Base-by-base conservation (phyloP, 2,797 vertebrate genomes). In the Cheirogaleus major region DNA sequence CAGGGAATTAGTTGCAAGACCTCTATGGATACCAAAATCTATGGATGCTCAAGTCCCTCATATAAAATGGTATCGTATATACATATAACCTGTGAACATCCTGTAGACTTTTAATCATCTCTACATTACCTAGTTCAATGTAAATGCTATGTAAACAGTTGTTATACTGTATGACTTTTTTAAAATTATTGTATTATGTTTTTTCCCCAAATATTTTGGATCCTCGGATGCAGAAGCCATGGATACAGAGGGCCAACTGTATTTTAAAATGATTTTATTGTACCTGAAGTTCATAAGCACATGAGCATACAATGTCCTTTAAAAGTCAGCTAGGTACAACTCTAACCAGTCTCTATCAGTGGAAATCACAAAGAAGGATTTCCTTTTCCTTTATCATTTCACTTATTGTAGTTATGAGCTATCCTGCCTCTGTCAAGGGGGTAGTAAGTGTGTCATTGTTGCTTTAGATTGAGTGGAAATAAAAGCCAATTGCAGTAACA, bases 391-490 rank as follows among this genome's bases (percentile, higher is more conserved):
- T 88, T 72, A 59, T 72, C 38, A 79, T 79, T 91, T 80, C 63
- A 38, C 57, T 85, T 72, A 73, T 50, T 32, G 48, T 41, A 94
- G 57, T 35, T 57, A 72, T 23, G 22, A 59, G 27, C 4, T 67
- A 61, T n/a, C 82, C n/a, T 84, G 38, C 48, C 9, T 88, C 57
- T 92, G n/a, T 92, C 78, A 95, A 85, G 57, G n/a, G 48, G 10
- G 0, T 43, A 67, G 50, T 50, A 92, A 80, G 80, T 92, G 85
- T 69, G 89, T 89, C 80, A 89, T 69, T 69, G 59, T 85, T 85
- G n/a, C 43, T 92, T 82, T 69, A 89, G 50, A 67, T 80, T 61
- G 41, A 67, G 48, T 92, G 72, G 63, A 88, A 93, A 89, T 61
- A 80, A 93, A 57, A 89, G 8, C 3, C 61, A 73, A 50, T n/a